These are phyloP conservation scores for Kuschelorhynchus macadamiae DNA, from an alignment of 2,888 invertebrate species.

Conservation along the genomic window DNA sequence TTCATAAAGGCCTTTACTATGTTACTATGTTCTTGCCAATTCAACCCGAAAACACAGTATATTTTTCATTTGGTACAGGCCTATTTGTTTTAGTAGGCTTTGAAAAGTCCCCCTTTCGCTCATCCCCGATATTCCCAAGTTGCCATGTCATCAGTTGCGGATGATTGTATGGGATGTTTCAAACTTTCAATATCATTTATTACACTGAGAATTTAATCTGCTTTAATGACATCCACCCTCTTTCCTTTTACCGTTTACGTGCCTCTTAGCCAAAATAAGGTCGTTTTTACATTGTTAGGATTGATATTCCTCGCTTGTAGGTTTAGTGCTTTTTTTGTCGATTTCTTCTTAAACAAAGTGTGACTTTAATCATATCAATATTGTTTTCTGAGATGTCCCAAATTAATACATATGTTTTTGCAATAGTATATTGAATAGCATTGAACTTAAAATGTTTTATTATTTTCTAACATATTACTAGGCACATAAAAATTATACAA, in stretches of 20 bases:
- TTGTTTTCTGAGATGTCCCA: too few relatives aligned
- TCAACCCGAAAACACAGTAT: slow-evolving; percentile 19
- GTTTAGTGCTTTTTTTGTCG: too few relatives aligned
- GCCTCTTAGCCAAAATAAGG: slow-evolving; percentile 29
- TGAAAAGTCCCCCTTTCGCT: slow-evolving; percentile 29
- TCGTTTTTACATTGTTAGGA: background rate
- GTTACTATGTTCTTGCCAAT: slow-evolving; percentile 3
- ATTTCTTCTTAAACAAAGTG: too few relatives aligned
- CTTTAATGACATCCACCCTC: slow-evolving; percentile 58
- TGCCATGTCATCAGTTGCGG: slow-evolving; percentile 66
- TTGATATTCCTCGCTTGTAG: too few relatives aligned
- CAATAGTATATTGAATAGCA: too few relatives aligned
- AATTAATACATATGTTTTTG: too few relatives aligned
- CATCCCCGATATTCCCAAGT: slow-evolving; percentile 62
- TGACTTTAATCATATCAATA: too few relatives aligned
- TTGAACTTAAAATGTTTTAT: too few relatives aligned
- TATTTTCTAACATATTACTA: too few relatives aligned
- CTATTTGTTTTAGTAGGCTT: slow-evolving; percentile 45
- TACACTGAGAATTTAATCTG: slow-evolving; percentile 61
- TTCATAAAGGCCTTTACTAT: too few relatives aligned
- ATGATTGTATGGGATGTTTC: slow-evolving; percentile 64
- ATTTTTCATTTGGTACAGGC: slow-evolving; percentile 30
- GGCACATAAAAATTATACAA: too few relatives aligned
- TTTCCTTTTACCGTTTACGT: slow-evolving; percentile 41
- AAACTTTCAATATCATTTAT: slow-evolving; percentile 64